phyloP scores from a whole-genome alignment of 2,888 invertebrate genomes.

The Ommatoiulus sabulosus region DNA sequence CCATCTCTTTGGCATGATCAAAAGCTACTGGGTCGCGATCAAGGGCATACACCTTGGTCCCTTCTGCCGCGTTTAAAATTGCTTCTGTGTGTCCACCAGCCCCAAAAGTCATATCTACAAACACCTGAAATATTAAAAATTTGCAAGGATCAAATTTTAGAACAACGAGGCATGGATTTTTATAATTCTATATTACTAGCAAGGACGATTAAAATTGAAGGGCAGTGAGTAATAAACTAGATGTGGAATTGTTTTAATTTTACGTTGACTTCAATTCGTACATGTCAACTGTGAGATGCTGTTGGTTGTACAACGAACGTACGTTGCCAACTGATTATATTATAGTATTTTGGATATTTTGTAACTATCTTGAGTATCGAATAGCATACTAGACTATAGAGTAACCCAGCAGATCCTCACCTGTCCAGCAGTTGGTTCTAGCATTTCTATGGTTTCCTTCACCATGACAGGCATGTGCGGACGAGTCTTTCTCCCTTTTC shows the following conservation, averaged over 20 bases:
- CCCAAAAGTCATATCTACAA: constrained; percentile 97
- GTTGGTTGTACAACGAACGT: no score
- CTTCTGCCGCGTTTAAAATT: constrained; percentile 76
- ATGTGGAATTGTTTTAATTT: no score
- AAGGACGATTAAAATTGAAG: no score
- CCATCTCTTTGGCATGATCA: constrained; percentile 76
- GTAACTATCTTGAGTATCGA: no score
- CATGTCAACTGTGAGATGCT: no score
- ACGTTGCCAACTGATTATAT: no score
- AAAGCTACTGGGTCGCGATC: constrained; percentile 89
- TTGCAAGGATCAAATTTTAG: not conserved
- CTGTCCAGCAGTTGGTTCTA: constrained; percentile 73
- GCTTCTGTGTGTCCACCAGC: constrained; percentile 88
- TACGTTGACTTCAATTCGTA: no score
- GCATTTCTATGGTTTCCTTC: constrained; percentile 76
- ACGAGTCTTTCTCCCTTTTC: not conserved
- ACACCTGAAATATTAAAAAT: constrained; percentile 69
- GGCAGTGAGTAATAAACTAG: no score
- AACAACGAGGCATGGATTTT: no score
- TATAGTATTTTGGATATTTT: no score
- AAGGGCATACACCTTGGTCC: constrained; percentile 80
- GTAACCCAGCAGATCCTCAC: constrained; percentile 63
- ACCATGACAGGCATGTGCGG: constrained; percentile 81
- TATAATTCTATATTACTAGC: no score
- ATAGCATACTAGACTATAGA: no score